phyloP scores from a whole-genome alignment of 1,140 invertebrate species.

The Procambarus clarkii region DNA sequence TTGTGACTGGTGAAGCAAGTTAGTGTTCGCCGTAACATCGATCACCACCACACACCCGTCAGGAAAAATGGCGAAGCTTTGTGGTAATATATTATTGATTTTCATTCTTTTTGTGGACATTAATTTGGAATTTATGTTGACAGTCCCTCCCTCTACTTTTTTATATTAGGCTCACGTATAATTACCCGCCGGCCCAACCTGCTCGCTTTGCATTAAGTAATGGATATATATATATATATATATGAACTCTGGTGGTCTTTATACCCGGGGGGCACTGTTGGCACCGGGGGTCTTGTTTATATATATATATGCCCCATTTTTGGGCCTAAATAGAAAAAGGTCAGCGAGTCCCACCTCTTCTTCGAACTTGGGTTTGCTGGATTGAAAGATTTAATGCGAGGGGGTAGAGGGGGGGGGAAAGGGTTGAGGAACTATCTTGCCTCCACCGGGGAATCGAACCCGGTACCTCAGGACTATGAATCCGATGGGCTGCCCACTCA shows the following conservation, averaged over 20 bases:
- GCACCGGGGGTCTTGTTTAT: too few species aligned
- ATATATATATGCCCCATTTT: too few species aligned
- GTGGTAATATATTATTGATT: slow-evolving; percentile 65
- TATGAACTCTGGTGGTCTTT: background rate
- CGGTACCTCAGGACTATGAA: too few species aligned
- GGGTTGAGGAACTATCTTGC: too few species aligned
- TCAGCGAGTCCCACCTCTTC: too few species aligned
- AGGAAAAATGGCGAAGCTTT: slow-evolving; percentile 62
- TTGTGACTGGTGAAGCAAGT: background rate
- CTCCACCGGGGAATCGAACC: too few species aligned
- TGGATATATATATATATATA: background rate
- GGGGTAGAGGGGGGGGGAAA: too few species aligned
- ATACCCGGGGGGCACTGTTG: too few species aligned
- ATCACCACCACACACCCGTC: background rate
- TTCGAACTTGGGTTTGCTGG: too few species aligned
- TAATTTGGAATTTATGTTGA: slow-evolving; percentile 69
- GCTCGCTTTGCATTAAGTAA: slow-evolving; percentile 29
- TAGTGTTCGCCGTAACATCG: slow-evolving; percentile 23
- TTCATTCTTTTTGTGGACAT: slow-evolving; percentile 61
- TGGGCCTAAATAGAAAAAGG: too few species aligned
- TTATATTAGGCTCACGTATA: slow-evolving; percentile 58
- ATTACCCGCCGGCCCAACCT: slow-evolving; percentile 47
- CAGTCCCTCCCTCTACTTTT: slow-evolving; percentile 65
- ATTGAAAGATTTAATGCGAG: too few species aligned
- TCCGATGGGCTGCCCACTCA: too few species aligned